Percentiles rank a stretch among this genome's conserved stretches.
phyloP scores from a whole-genome alignment of 2,113 vertebrate species.

The Dromaius novaehollandiae region DNA sequence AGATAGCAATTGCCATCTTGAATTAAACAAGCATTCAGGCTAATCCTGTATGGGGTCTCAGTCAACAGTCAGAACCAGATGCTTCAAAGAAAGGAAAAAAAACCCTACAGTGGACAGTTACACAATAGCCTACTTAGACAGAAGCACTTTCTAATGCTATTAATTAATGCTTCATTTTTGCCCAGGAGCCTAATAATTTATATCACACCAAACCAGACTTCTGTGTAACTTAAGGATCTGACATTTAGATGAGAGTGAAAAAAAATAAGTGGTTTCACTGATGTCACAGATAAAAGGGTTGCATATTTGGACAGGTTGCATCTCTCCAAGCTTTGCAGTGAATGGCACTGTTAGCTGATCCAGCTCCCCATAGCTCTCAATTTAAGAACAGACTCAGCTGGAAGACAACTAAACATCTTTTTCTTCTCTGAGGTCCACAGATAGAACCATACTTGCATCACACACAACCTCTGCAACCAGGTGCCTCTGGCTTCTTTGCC shows the following conservation, averaged over 20 bases:
- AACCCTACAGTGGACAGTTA: neutral
- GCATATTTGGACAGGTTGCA: neutral
- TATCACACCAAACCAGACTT: neutral
- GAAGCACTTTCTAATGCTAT: neutral
- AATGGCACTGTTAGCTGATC: neutral
- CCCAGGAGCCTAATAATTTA: neutral
- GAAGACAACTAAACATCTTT: neutral
- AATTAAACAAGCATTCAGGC: neutral
- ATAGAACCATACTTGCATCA: neutral
- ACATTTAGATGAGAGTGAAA: neutral
- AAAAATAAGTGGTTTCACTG: neutral
- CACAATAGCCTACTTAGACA: neutral
- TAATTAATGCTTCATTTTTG: neutral
- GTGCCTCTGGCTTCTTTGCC: neutral
- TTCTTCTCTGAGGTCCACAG: neutral
- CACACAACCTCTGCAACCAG: neutral
- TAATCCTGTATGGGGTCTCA: neutral
- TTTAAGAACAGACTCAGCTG: neutral
- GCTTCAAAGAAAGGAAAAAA: neutral
- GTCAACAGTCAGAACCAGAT: neutral
- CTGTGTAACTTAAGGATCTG: neutral
- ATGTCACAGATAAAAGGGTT: neutral
- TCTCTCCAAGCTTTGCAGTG: neutral
- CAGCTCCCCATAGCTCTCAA: neutral
- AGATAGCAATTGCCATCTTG: neutral